Percentiles rank a stretch among this genome's conserved stretches.
Evolutionary conservation across 2,888 invertebrate species (phyloP).

Genomic region (Macrosiphum euphorbiae): DNA sequence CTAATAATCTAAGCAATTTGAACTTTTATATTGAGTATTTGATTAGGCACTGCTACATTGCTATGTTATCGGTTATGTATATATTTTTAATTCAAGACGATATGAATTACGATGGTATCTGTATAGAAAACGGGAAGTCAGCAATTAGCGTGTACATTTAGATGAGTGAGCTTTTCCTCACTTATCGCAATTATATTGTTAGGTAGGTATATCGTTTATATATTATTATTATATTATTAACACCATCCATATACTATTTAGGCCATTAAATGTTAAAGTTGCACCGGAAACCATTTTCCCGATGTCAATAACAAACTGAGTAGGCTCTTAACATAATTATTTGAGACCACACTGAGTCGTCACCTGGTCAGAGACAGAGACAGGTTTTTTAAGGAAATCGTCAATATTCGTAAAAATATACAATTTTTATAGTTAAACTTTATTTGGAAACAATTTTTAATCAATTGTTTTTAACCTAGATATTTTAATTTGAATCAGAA

Average conservation of each 20-base stretch:
- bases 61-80: not conserved
- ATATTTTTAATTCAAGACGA: not conserved
- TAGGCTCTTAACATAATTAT: not conserved
- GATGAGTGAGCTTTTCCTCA: not conserved
- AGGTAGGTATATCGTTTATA: no score
- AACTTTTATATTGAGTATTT: no score
- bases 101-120: not conserved
- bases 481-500: not conserved
- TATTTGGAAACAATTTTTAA: not conserved
- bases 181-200: not conserved
- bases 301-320: not conserved
- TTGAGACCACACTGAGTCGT: not conserved
- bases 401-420: not conserved
- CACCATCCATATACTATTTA: not conserved
- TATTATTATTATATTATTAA: not conserved
- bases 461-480: not conserved
- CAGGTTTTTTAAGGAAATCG: no score
- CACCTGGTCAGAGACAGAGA: not conserved
- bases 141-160: not conserved
- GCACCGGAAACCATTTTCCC: not conserved
- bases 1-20: no score
- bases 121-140: not conserved
- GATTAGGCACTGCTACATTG: not conserved
- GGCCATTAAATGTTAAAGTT: not conserved
- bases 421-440: not conserved